Evolutionary conservation across 2,113 vertebrate genomes (phyloP).

Genomic region (Brienomyrus longianalis): DNA sequence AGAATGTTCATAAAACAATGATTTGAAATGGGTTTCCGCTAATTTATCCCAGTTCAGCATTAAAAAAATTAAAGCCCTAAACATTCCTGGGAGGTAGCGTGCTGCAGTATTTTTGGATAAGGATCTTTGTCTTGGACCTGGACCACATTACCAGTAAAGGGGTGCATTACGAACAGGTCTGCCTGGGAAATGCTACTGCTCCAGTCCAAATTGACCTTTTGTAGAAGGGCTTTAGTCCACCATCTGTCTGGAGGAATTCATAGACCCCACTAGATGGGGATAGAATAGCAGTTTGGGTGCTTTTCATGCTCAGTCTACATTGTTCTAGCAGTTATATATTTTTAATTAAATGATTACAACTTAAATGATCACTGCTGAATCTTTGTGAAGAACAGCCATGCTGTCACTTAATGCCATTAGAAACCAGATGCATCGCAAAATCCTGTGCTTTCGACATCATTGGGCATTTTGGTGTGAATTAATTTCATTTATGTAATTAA

Average conservation of each 20-base stretch:
- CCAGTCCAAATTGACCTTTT: neutral
- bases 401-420: neutral
- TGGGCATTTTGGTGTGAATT: neutral
- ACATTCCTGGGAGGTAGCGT: neutral
- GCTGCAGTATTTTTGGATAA: neutral
- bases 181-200: neutral
- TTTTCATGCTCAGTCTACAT: neutral
- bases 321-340: neutral
- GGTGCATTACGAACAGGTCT: neutral
- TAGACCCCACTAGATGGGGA: neutral
- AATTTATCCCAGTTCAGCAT: neutral
- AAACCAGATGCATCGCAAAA: neutral
- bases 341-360: neutral
- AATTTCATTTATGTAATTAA: neutral
- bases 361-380: neutral
- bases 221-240: neutral
- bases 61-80: neutral
- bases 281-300: neutral
- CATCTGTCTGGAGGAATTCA: neutral
- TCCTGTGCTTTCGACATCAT: neutral
- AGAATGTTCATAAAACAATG: neutral
- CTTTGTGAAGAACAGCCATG: neutral
- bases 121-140: neutral
- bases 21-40: neutral
- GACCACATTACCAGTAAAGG: neutral